Base-by-base conservation (phyloP, 2,797 vertebrate species). In the Balearica regulorum region DNA sequence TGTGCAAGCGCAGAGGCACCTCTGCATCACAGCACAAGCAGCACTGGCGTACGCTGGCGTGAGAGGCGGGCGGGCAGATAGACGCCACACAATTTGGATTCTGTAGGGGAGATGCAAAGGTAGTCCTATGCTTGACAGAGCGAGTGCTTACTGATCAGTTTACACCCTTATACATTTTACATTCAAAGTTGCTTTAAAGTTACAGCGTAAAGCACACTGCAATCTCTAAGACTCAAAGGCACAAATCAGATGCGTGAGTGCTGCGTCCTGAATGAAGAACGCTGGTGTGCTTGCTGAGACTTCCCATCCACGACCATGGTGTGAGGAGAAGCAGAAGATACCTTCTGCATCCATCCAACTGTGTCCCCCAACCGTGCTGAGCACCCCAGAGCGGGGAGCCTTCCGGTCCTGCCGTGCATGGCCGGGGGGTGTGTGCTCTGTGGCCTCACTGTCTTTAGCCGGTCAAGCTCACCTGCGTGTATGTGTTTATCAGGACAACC, bases 291-390 rank as follows among this genome's bases (percentile, higher is more conserved):
- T 58, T 57, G 31, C 21, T 20, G 71, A 85, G 39, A 35, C 71
- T 75, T 53, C 29, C 37, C 31, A 17, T 48, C 41, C 16, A 5
- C 0, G 0, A 17, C 13, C 1, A 1, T 13, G 1, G 0, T 17
- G 28, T 19, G 49, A 22, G 25, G 44, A 75, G 65, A 75, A 87
- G 44, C n/a, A 85, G 76, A 39, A 65, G 33, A 13, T 48, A 26
- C 5, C 20, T 51, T 88, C n/a, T 70, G 53, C 31, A 5, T 31
- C 31, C 3, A 1, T 66, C 24, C 43, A 62, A 11, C 35, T 24
- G 9, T 44, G 6, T 49, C 18, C 10, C 6, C 29, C 33, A 55
- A 2, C 12, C 0, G 0, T 13, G n/a, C 33, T 24, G 48, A 71
- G 4, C 16, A 25, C 16, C 24, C n/a, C 2, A 2, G 39, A 15